Conservation (phyloP, 2,113 vertebrate species). For the Scomber scombrus region DNA sequence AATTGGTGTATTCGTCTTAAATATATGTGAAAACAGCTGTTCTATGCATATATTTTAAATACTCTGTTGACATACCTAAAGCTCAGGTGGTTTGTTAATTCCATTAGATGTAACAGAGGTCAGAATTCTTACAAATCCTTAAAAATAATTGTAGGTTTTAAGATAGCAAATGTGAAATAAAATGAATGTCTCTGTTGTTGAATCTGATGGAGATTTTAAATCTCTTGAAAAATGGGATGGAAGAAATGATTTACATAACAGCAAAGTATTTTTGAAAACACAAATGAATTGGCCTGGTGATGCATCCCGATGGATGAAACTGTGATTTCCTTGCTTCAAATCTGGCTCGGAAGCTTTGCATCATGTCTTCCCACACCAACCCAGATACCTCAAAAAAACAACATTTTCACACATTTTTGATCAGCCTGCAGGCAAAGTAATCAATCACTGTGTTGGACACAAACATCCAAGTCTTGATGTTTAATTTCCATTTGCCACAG, state of each 20-base stretch:
- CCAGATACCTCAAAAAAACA: too few relatives aligned
- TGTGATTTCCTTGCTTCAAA: background rate
- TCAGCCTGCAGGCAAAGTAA: slow-evolving; percentile 41
- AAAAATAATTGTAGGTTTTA: background rate
- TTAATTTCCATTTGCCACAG: slow-evolving; percentile 59
- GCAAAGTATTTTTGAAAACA: background rate
- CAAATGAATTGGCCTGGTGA: background rate
- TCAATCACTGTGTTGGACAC: slow-evolving; percentile 42
- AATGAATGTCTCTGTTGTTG: background rate
- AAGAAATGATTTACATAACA: background rate
- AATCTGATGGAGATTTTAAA: background rate
- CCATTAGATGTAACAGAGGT: background rate
- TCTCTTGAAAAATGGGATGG: background rate
- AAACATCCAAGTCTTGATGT: slow-evolving; percentile 31
- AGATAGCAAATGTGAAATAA: too few relatives aligned
- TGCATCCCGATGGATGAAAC: background rate
- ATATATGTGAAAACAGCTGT: background rate
- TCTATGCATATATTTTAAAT: background rate
- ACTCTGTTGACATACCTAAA: background rate
- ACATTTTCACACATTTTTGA: slow-evolving; percentile 22
- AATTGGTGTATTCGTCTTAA: background rate
- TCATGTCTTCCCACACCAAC: background rate
- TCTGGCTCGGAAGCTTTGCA: background rate
- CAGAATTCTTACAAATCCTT: background rate
- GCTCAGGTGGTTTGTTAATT: background rate